These are phyloP conservation scores for Cheiracanthium punctorium DNA, from an alignment of 2,888 invertebrate genomes.

Conservation along the genomic window DNA sequence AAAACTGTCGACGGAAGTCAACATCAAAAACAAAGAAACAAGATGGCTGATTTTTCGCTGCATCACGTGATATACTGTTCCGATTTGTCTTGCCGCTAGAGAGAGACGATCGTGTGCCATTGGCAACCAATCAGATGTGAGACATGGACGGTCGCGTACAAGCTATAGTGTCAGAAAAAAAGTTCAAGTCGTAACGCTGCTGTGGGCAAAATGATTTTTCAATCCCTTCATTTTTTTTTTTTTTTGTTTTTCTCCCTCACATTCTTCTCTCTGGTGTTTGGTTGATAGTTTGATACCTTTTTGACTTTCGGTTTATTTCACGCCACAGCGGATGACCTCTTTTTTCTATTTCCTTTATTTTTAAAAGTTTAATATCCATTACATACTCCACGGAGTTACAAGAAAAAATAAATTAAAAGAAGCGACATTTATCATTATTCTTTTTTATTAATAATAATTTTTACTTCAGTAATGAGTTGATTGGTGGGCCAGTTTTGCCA, in stretches of 20 bases:
- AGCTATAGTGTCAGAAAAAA: constrained; percentile 17
- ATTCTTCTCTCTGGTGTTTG: constrained; percentile 30
- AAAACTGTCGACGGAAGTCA: constrained; percentile 22
- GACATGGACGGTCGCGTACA: constrained; percentile 57
- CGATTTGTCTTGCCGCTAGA: constrained; percentile 56
- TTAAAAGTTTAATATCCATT: not conserved
- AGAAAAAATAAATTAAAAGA: too few species aligned
- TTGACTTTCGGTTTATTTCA: constrained; percentile 52
- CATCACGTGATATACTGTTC: constrained; percentile 54
- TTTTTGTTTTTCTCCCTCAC: not conserved
- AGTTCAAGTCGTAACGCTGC: constrained; percentile 47
- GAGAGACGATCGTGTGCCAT: constrained; percentile 46
- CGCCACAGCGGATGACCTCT: constrained; percentile 38
- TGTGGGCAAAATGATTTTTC: constrained; percentile 65
- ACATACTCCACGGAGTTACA: too few species aligned
- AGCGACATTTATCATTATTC: too few species aligned
- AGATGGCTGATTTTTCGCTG: constrained; percentile 35
- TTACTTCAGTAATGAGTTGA: too few species aligned
- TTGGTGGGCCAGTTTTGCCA: too few species aligned
- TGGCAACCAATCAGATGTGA: constrained; percentile 52
- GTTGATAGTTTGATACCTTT: constrained; percentile 41
- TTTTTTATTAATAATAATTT: too few species aligned
- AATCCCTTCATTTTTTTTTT: constrained; percentile 39
- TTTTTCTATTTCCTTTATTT: constrained; percentile 3
- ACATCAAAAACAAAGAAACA: constrained; percentile 2